Percentiles rank a stretch among this genome's conserved stretches.
Conservation (phyloP, 2,797 vertebrate genomes). For the Nannoperca obscura region DNA sequence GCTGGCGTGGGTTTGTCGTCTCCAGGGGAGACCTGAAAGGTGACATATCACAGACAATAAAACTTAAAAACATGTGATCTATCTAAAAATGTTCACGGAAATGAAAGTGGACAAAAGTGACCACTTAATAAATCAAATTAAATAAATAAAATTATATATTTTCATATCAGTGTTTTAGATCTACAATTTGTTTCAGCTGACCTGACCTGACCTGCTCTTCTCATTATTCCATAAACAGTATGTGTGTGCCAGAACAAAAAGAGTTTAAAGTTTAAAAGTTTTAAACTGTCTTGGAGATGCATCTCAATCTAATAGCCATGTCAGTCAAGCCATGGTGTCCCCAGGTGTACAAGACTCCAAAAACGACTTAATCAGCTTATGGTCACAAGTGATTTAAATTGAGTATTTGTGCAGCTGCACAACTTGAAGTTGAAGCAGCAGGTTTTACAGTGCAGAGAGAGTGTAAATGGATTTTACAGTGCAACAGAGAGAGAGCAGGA, state of each 20-base stretch:
- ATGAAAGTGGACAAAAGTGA: too few relatives aligned
- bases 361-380: slow-evolving; percentile 66
- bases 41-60: slow-evolving; percentile 10
- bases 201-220: background rate
- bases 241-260: slow-evolving; percentile 16
- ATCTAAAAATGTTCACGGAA: background rate
- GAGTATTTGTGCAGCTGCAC: slow-evolving; percentile 71
- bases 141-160: background rate
- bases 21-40: slow-evolving; percentile 30
- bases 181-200: background rate
- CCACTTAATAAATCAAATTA: background rate
- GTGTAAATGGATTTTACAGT: slow-evolving; percentile 59
- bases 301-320: slow-evolving; percentile 29
- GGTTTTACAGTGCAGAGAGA: slow-evolving; percentile 37
- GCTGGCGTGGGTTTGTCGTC: slow-evolving; percentile 13
- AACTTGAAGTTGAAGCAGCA: slow-evolving; percentile 42
- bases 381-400: slow-evolving; percentile 58
- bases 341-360: slow-evolving; percentile 20
- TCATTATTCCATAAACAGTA: background rate
- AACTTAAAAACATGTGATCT: too few relatives aligned
- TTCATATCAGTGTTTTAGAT: background rate
- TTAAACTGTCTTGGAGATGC: slow-evolving; percentile 34
- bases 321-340: slow-evolving; percentile 21
- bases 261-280: too few relatives aligned
- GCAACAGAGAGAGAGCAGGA: slow-evolving; percentile 49